phyloP scores from a whole-genome alignment of 2,113 vertebrate species.

The Saguinus imperator region DNA sequence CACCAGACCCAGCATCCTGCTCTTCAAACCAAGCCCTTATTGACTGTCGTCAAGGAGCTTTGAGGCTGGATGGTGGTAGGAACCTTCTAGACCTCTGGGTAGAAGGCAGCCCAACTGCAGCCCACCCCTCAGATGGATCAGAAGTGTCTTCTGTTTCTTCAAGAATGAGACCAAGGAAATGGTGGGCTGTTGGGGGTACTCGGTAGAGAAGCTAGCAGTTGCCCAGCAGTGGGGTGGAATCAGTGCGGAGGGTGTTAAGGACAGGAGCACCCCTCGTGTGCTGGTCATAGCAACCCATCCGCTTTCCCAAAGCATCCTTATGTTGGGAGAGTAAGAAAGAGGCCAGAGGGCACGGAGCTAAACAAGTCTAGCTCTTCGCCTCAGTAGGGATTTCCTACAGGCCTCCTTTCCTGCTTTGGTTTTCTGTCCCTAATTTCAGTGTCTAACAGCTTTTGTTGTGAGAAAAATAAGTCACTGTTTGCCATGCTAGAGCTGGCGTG shows the following conservation, averaged over 20 bases:
- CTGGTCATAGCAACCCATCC: too few species aligned
- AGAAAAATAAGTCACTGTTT: neutral
- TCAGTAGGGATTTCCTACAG: neutral
- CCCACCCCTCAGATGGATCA: neutral
- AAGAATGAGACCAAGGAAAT: neutral
- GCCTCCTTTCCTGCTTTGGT: neutral
- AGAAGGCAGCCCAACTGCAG: neutral
- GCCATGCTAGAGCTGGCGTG: neutral
- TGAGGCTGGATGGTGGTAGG: neutral
- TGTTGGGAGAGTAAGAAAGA: neutral
- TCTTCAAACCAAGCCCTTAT: neutral
- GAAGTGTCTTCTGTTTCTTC: neutral
- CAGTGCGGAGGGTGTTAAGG: neutral
- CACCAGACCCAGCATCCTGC: neutral
- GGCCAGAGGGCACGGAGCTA: neutral
- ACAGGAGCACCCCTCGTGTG: neutral
- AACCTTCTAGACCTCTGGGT: neutral
- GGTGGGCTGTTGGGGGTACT: neutral
- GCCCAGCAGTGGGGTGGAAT: neutral
- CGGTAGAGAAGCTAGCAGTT: neutral
- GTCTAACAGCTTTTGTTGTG: neutral
- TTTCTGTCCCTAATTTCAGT: neutral
- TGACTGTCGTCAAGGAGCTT: neutral
- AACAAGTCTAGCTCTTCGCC: neutral
- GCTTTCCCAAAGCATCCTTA: neutral